Evolutionary conservation across 2,888 invertebrate species (phyloP), one percentile per base, ranked within the genome.

Genomic region (Chloroclystis v-ata): DNA sequence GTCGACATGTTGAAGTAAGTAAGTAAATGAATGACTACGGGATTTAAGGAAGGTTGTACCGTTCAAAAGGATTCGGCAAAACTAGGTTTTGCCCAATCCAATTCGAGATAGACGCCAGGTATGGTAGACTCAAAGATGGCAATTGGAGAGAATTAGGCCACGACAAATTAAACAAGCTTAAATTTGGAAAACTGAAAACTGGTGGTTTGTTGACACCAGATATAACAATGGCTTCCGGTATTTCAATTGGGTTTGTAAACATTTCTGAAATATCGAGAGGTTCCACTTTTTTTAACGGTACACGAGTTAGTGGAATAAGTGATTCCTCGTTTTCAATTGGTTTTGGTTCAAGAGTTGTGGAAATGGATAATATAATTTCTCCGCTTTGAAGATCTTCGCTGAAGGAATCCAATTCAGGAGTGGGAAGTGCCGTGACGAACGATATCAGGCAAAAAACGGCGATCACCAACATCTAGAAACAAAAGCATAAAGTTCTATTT

Each of bases 391-490:
- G 16, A 20, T 26, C 37, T 10, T 10, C n/a, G n/a, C 1, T 24
- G 7, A 24, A 16, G 10, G 3, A 24, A 39, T 52, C 52, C n/a
- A 38, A 37, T 3, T 45, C 35, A 12, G 40, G 48, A 8, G 63
- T 45, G 2, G 77, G 77, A 20, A 70, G 46, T 8, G 75, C 75
- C 37, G 56, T 43, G 4, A 60, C 60, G 30, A 60, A 51, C 3
- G 65, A 62, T 7, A 69, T 45, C 29, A 80, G 52, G 53, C 67
- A 75, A 5, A 79, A 26, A 9, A 71, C 38, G 8, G 58, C 62
- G 26, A 72, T 9, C 0, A 59, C 24, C 47, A 62, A 52, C 77
- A 78, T 77, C 78, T 77, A 60, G 24, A 67, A 70, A 37, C 48
- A 52, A 43, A 13, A 52, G 30, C n/a, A n/a, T 16, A 1, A 32